These are phyloP conservation scores for Psittacus erithacus DNA, from an alignment of 2,113 vertebrate genomes.

Conservation along the genomic window DNA sequence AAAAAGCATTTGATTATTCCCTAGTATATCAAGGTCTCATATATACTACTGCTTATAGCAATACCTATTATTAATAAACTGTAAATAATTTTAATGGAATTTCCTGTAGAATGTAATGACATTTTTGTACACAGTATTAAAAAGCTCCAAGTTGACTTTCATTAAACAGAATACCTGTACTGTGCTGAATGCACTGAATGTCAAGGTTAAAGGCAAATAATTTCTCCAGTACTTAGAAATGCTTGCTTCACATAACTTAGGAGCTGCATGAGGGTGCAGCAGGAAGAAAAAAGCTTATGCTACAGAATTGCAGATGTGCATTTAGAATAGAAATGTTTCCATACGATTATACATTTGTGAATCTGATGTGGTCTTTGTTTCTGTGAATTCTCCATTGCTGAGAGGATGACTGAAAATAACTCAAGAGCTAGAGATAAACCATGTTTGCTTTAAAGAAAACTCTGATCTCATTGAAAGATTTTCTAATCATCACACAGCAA, in stretches of 20 bases:
- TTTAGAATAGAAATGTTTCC: conserved; percentile 2
- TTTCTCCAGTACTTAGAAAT: conserved; percentile 15
- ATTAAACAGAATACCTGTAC: not conserved
- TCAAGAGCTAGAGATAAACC: conserved; percentile 26
- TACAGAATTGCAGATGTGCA: conserved; percentile 19
- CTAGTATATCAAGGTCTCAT: conserved; percentile 8
- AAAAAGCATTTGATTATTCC: conserved; percentile 47
- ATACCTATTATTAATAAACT: not conserved
- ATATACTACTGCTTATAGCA: not conserved
- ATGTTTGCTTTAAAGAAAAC: conserved; percentile 32
- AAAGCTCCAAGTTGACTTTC: not conserved
- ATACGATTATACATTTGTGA: conserved; percentile 6
- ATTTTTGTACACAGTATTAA: not conserved
- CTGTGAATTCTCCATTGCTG: conserved; percentile 48
- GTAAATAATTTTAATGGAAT: conserved; percentile 34
- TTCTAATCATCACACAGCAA: conserved; percentile 46
- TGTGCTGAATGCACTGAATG: not conserved
- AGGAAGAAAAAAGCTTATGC: not conserved
- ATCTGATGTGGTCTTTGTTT: conserved; percentile 47
- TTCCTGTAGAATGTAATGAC: not conserved
- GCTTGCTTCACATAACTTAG: conserved; percentile 2
- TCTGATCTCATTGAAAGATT: conserved; percentile 45
- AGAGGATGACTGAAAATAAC: conserved; percentile 51
- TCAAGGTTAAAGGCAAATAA: not conserved
- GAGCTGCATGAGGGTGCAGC: not conserved